Percentiles rank a stretch among this genome's conserved stretches.
phyloP scores from a whole-genome alignment of 2,888 invertebrate genomes.

The Isoperla grammatica region DNA sequence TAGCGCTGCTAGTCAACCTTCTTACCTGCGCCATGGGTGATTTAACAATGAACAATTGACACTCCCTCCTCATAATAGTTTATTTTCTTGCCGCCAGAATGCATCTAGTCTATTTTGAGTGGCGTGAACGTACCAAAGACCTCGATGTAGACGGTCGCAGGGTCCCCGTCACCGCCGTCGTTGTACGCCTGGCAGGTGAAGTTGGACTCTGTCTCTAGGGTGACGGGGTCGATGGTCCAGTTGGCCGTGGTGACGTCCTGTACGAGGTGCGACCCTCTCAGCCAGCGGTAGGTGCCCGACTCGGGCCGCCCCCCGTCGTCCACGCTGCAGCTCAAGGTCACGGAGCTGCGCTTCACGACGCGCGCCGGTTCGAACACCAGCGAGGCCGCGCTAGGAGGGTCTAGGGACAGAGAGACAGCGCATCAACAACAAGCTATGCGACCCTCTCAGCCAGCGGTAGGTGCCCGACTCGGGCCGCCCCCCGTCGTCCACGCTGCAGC shows the following conservation, averaged over 20 bases:
- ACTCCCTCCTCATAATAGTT: no score
- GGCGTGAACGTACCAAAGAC: constrained; percentile 61
- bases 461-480: constrained; percentile 62
- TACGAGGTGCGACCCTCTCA: constrained; percentile 67
- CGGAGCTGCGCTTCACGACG: constrained; percentile 75
- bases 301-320: constrained; percentile 75
- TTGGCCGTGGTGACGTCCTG: constrained; percentile 69
- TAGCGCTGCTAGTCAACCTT: no score
- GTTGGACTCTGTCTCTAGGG: constrained; percentile 79
- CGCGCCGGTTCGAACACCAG: constrained; percentile 66
- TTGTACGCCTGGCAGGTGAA: constrained; percentile 86
- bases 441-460: constrained; percentile 66
- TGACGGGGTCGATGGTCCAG: constrained; percentile 77
- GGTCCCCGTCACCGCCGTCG: constrained; percentile 72
- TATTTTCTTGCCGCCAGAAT: no score
- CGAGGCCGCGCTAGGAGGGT: constrained; percentile 80
- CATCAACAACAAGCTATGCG: no score
- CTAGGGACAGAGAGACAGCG: constrained; percentile 51
- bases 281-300: constrained; percentile 53
- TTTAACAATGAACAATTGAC: no score
- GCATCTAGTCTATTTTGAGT: no score
- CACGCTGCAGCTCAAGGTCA: constrained; percentile 79
- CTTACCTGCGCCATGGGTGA: no score
- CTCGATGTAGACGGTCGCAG: constrained; percentile 62
- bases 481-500: constrained; percentile 74